Base-by-base conservation (phyloP, 2,888 invertebrate species). In the Ennomos erosarius region DNA sequence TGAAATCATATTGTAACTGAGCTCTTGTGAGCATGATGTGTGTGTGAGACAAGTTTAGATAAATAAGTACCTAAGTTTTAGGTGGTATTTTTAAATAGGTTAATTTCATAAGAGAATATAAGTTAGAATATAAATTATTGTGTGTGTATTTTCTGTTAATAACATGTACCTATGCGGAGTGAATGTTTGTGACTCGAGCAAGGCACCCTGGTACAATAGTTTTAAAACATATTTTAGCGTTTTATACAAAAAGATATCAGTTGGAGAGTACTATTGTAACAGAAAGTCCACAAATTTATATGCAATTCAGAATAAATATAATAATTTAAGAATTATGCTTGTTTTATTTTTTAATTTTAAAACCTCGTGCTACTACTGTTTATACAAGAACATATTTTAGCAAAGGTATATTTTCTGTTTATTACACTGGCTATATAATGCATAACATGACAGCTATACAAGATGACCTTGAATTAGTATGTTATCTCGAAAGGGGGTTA, bases 231-330 rank as follows among this genome's bases (percentile, higher is more conserved):
- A 88, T 82, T 85, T 87, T 88, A 90, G 87, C 85, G 79, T 91
- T 91, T 91, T 90, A 90, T 90, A 90, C 89, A 86, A 88, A 87
- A 76, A 74, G 75, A 88, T 90, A 88, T 88, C 89, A 88, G 81
- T 85, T 81, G 76, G 84, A 87, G 85, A 89, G 83, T 87, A 90
- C 88, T 90, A 90, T 90, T 90, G 88, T 90, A 89, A 90, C 90
- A 89, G 90, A 86, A 91, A 90, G 91, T 92, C 90, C 92, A 91
- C 90, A 90, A 88, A 90, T 91, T 92, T 91, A 88, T 90, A 92
- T 91, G 90, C 90, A 90, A 89, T 88, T 87, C 85, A 90, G 78
- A 90, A 89, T 90, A 90, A 91, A 88, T 90, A 87, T 85, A 88
- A 88, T 90, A 89, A 90, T 88, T 87, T 91, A 91, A 90, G 90